phyloP scores from a whole-genome alignment of 2,797 vertebrate genomes.

The Remorina albescens region DNA sequence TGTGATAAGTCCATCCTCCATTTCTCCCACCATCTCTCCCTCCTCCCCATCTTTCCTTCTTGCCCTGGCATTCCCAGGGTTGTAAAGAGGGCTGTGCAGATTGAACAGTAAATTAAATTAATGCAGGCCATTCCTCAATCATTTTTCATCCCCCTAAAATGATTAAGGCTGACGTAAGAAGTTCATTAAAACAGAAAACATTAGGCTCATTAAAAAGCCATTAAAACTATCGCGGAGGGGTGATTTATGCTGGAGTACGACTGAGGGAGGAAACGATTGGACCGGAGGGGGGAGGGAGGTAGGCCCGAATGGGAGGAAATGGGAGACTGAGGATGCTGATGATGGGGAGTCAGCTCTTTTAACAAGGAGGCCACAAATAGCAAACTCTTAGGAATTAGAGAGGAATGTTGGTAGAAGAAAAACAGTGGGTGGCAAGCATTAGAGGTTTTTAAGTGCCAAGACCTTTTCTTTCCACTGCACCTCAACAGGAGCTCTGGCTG shows the following conservation, averaged over 20 bases:
- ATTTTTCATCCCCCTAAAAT: conserved; percentile 93
- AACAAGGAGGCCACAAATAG: conserved; percentile 58
- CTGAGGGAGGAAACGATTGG: conserved; percentile 81
- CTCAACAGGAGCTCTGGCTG: conserved; percentile 30
- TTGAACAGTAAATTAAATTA: conserved; percentile 93
- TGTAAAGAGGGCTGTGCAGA: conserved; percentile 85
- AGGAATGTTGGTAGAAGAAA: conserved; percentile 40
- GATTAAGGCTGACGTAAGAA: conserved; percentile 94
- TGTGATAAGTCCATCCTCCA: conserved; percentile 18
- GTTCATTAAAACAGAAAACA: conserved; percentile 97
- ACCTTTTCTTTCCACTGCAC: conserved; percentile 27
- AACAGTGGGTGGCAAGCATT: conserved; percentile 54
- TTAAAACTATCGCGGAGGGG: conserved; percentile 90
- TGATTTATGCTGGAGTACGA: conserved; percentile 90
- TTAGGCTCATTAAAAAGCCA: conserved; percentile 97
- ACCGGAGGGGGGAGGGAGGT: conserved; percentile 48
- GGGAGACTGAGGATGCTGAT: conserved; percentile 57
- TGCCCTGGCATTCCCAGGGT: conserved; percentile 66
- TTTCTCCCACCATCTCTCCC: conserved; percentile 12
- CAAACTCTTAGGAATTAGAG: conserved; percentile 50
- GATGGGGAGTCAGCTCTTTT: conserved; percentile 62
- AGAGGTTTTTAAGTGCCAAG: conserved; percentile 50
- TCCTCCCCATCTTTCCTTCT: conserved; percentile 33
- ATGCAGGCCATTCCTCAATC: conserved; percentile 91
- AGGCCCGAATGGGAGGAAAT: conserved; percentile 66